Evolutionary conservation across 2,797 vertebrate genomes (phyloP).

Genomic region (Cryptoblepharus egeriae): DNA sequence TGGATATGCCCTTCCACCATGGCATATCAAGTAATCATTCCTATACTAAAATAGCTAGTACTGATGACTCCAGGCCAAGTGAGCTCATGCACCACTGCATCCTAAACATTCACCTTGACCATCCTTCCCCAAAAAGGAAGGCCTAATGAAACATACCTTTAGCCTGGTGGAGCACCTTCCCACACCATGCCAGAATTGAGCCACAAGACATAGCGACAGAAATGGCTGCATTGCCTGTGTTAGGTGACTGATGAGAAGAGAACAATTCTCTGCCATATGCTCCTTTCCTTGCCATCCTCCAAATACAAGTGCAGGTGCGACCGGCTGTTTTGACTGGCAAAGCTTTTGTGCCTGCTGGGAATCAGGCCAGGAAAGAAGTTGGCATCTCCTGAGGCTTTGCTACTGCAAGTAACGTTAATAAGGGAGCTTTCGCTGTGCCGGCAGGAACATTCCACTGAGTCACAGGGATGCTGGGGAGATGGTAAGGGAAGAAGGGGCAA

Average conservation of each 20-base stretch:
- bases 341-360: neutral
- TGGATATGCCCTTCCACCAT: no score
- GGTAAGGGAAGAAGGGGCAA: neutral
- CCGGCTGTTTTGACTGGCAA: neutral
- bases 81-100: neutral
- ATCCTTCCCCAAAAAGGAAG: neutral
- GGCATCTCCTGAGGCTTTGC: neutral
- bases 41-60: no score
- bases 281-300: neutral
- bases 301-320: neutral
- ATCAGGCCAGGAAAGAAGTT: neutral
- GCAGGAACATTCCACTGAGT: conserved; percentile 4
- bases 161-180: neutral
- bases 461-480: neutral
- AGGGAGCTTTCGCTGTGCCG: neutral
- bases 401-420: neutral
- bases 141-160: neutral
- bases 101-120: neutral
- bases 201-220: neutral
- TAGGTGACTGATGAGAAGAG: neutral
- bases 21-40: no score
- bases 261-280: neutral
- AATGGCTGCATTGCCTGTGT: neutral
- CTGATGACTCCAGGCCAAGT: neutral
- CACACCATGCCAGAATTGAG: neutral